Conservation (phyloP, 2,113 vertebrate genomes). For the Micromys minutus region DNA sequence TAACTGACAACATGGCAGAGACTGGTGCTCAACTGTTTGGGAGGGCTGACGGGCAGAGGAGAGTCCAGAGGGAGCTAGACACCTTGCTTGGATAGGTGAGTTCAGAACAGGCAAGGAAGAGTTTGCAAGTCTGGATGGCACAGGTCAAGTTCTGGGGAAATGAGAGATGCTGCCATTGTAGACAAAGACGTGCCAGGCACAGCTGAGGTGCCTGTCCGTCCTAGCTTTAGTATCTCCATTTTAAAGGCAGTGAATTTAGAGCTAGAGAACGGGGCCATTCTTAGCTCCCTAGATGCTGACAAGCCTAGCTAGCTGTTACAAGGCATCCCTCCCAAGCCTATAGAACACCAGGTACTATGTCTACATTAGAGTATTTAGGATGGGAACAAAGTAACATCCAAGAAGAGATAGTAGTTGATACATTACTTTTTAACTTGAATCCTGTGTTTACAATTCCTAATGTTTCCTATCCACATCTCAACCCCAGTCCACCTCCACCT, state of each 20-base stretch:
- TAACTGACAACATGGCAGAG: not conserved
- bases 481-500: not conserved
- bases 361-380: not conserved
- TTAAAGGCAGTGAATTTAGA: not conserved
- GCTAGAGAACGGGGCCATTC: not conserved
- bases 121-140: not conserved
- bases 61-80: not conserved
- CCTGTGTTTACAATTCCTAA: not conserved
- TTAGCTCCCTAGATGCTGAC: not conserved
- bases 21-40: not conserved
- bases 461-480: not conserved
- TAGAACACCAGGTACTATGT: not conserved
- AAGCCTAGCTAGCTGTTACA: not conserved
- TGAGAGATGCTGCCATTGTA: not conserved
- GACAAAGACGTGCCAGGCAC: not conserved
- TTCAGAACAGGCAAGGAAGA: not conserved
- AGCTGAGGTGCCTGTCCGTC: not conserved
- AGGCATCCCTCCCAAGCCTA: not conserved
- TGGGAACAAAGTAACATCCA: not conserved
- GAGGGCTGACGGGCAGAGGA: not conserved
- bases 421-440: not conserved
- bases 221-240: not conserved
- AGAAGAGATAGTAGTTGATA: not conserved
- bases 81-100: not conserved
- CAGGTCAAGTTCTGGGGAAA: not conserved